Base-by-base conservation (phyloP, 2,797 vertebrate genomes). In the Poecilia velifera region DNA sequence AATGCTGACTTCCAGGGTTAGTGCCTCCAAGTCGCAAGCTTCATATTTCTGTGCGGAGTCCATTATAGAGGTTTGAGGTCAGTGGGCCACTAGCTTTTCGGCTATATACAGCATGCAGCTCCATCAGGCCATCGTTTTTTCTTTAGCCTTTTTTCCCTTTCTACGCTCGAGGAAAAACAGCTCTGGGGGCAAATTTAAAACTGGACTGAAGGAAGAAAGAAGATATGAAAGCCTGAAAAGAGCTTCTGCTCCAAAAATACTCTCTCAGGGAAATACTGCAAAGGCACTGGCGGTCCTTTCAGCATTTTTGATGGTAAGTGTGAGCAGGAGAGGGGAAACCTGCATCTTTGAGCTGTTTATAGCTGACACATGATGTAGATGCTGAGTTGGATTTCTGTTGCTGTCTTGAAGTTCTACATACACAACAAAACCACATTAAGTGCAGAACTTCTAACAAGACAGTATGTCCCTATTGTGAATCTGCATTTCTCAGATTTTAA, bases 1-100 rank as follows among this genome's bases (percentile, higher is more conserved):
- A 90, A 91, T 62, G 81, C 82, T 88, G 89, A 86, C 86, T 91
- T 90, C 90, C 87, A 90, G 84, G 88, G 82, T 83, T 84, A 87
- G 79, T 73, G 81, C 79, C 78, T 90, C 82, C 59, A 80, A 85
- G 82, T 86, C 80, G 43, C 43, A 77, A 74, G 82, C 77, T 86
- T 80, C 83, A 85, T 88, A 80, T 85, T 90, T 82, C 75, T 78
- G 76, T 73, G 73, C 75, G 45, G 79, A 89, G 87, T 89, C 88
- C 84, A 92, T 92, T 91, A 90, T 8, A 53, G 43, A 89, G 86
- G 87, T 82, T 78, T 71, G 84, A 81, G 90, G 84, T 90, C 87
- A 90, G 86, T 31, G 12, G 74, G 80, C 78, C 80, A 82, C 82
- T 2, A 79, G 79, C 82, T 83, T 83, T 83, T 91, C 78, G 62